Conservation (phyloP, 1,140 invertebrate genomes). For the Babylonia areolata region DNA sequence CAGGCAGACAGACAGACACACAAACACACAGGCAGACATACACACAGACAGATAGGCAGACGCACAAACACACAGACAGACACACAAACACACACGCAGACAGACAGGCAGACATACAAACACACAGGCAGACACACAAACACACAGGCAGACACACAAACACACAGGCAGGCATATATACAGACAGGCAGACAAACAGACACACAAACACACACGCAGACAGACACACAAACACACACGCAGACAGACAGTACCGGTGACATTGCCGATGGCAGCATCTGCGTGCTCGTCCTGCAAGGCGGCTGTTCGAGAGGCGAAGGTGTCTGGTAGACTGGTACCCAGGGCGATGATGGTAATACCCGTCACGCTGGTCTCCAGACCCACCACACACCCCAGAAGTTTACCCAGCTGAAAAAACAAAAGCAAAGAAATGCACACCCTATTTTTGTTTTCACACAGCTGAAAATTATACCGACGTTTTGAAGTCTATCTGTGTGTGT, state of each 20-base stretch:
- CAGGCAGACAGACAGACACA: neutral
- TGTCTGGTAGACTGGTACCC: conserved; percentile 83
- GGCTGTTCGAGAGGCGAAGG: conserved; percentile 78
- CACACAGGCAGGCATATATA: neutral
- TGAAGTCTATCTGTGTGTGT: neutral
- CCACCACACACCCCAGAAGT: conserved; percentile 70
- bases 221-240: neutral
- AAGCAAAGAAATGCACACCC: conserved; percentile 14
- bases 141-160: neutral
- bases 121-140: neutral
- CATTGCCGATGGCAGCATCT: conserved; percentile 77
- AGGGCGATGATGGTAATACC: conserved; percentile 81
- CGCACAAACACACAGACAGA: neutral
- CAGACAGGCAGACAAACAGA: neutral
- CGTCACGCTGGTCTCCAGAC: conserved; percentile 67
- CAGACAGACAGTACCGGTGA: conserved; percentile 62
- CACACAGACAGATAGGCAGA: conserved; percentile 1
- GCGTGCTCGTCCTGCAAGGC: conserved; percentile 76
- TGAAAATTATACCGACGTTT: neutral
- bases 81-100: neutral
- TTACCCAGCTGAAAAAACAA: conserved; percentile 59
- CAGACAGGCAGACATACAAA: neutral
- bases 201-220: neutral
- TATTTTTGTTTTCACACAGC: neutral
- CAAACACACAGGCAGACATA: neutral